phyloP scores from a whole-genome alignment of 2,888 invertebrate species.

The Tetranychus truncatus region DNA sequence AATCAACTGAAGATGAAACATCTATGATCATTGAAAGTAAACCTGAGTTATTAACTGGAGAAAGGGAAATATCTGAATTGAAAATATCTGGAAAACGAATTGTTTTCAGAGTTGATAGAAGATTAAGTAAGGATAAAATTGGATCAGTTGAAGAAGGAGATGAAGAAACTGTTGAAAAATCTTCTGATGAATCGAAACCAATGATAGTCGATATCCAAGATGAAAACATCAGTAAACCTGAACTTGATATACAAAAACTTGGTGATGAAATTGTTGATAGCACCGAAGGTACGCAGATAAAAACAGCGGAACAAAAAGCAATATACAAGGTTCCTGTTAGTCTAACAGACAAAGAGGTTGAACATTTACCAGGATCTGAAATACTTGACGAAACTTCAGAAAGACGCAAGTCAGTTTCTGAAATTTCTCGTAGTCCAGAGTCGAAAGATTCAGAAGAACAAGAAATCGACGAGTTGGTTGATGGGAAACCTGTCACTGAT shows the following conservation, averaged over 20 bases:
- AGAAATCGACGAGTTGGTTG: not conserved
- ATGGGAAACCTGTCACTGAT: too few relatives aligned
- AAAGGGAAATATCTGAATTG: not conserved
- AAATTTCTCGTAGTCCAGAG: too few relatives aligned
- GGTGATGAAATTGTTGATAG: not conserved
- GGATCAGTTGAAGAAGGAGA: not conserved
- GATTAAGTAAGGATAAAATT: not conserved
- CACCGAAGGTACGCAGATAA: not conserved
- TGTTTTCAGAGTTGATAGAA: not conserved
- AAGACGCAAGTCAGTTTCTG: not conserved
- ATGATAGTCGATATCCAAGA: too few relatives aligned
- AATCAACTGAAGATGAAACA: too few relatives aligned
- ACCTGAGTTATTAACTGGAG: not conserved
- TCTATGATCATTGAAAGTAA: not conserved
- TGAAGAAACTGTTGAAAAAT: not conserved
- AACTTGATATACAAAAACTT: not conserved
- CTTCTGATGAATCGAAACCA: too few relatives aligned
- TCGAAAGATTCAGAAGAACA: not conserved
- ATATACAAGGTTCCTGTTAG: not conserved
- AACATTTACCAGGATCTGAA: too few relatives aligned
- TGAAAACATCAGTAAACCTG: not conserved
- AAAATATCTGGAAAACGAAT: not conserved
- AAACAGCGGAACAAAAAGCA: not conserved
- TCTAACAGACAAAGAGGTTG: too few relatives aligned
- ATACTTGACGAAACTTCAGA: not conserved